Conservation (phyloP, 2,113 vertebrate species). For the Etia nguti region DNA sequence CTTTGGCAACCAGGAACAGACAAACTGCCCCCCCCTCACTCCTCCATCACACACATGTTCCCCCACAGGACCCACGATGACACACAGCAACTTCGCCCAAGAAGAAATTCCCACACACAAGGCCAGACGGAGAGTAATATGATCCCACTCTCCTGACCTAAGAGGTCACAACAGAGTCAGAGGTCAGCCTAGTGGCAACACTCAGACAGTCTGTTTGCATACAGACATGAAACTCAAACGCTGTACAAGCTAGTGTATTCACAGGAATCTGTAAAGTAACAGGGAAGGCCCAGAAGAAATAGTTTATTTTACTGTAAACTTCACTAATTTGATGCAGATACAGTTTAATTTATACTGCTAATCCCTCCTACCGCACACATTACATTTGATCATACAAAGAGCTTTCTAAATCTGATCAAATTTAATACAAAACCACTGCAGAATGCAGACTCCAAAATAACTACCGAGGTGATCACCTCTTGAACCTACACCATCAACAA, state of each 20-base stretch:
- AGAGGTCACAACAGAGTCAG: background rate
- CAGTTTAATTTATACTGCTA: background rate
- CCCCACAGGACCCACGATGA: constrained; percentile 6
- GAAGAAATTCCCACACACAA: constrained; percentile 27
- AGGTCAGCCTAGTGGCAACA: constrained; percentile 24
- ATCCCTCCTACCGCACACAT: background rate
- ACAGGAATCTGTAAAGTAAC: background rate
- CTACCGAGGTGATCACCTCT: background rate
- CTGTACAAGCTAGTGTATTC: background rate
- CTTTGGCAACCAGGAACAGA: constrained; percentile 69
- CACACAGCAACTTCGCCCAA: constrained; percentile 2
- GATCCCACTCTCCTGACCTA: constrained; percentile 32
- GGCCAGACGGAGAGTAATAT: background rate
- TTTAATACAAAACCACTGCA: background rate
- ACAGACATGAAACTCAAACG: constrained; percentile 1
- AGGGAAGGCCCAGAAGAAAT: background rate
- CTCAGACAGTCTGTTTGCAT: background rate
- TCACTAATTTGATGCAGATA: background rate
- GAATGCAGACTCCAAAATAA: background rate
- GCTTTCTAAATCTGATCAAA: background rate
- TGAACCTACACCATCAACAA: background rate
- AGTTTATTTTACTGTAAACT: background rate
- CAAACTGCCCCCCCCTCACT: constrained; percentile 3
- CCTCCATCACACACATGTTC: background rate
- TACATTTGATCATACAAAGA: background rate